Evolutionary conservation across 2,797 vertebrate species (phyloP).

Genomic region (Carcharodon carcharias): DNA sequence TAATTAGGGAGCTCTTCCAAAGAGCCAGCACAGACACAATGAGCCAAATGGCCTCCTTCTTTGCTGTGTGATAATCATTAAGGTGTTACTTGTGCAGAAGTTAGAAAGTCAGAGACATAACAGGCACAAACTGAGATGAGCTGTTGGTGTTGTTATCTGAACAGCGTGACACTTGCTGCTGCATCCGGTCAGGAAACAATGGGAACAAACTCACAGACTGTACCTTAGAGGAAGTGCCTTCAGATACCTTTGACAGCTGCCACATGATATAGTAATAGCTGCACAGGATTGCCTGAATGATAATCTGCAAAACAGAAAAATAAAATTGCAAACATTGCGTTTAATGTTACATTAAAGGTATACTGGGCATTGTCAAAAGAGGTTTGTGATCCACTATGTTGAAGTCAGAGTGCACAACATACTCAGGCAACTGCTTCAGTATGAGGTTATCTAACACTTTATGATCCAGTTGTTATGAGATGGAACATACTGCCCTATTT

Average conservation of each 20-base stretch:
- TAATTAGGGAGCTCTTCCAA: neutral
- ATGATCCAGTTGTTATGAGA: neutral
- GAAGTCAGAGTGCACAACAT: neutral
- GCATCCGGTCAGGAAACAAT: neutral
- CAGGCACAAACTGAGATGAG: neutral
- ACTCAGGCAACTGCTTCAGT: neutral
- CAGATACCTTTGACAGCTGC: conserved; percentile 64
- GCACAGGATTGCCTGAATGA: conserved; percentile 69
- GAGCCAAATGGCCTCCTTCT: neutral
- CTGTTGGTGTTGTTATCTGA: neutral
- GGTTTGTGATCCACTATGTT: neutral
- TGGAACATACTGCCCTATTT: neutral
- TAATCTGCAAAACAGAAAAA: conserved; percentile 56
- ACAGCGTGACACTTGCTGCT: neutral
- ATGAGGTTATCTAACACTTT: neutral
- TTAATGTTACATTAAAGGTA: conserved; percentile 40
- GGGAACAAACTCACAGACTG: conserved; percentile 41
- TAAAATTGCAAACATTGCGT: conserved; percentile 38
- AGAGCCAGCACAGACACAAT: neutral
- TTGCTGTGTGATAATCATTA: neutral
- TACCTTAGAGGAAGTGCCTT: conserved; percentile 65
- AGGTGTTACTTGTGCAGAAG: neutral
- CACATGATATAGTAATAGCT: conserved; percentile 71
- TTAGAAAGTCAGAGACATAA: neutral
- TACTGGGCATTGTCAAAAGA: conserved; percentile 35